A percentile compares a stretch with the other conserved stretches of the same genome.
These are phyloP conservation scores for Pituophis catenifer DNA, from an alignment of 2,113 vertebrate species.

Conservation along the genomic window DNA sequence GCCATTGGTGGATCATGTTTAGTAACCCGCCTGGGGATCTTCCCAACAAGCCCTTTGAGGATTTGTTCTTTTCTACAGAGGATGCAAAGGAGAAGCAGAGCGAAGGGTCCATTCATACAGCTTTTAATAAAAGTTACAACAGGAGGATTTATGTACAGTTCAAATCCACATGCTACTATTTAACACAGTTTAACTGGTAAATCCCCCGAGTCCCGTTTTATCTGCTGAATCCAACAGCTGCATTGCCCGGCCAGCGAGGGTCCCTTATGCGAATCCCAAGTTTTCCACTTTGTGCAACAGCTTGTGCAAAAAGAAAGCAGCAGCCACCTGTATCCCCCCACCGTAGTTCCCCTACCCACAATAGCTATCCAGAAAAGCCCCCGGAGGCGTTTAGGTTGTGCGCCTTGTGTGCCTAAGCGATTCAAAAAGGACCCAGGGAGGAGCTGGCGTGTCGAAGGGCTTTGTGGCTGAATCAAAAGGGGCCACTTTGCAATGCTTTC, in stretches of 20 bases:
- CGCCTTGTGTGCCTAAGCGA: background rate
- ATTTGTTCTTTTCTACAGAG: background rate
- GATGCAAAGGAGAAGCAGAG: background rate
- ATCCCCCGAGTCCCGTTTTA: conserved; percentile 11
- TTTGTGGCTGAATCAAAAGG: too few species aligned
- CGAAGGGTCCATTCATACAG: conserved; percentile 30
- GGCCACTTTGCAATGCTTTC: background rate
- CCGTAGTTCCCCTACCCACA: background rate
- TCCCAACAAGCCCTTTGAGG: background rate
- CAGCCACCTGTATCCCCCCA: conserved; percentile 37
- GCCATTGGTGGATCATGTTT: background rate
- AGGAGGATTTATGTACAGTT: conserved; percentile 62
- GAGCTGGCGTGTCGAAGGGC: background rate
- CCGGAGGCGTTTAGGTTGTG: too few species aligned
- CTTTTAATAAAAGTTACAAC: conserved; percentile 72
- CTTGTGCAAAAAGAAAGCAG: conserved; percentile 64
- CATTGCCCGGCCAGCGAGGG: conserved; percentile 41
- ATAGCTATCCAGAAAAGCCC: background rate
- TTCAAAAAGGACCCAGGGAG: background rate
- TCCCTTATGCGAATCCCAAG: conserved; percentile 61
- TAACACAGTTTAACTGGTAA: conserved; percentile 41
- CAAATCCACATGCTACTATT: conserved; percentile 65
- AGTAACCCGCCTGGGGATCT: background rate
- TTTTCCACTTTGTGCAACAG: conserved; percentile 62
- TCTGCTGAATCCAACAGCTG: conserved; percentile 44